These are phyloP conservation scores for Pedionomus torquatus DNA, from an alignment of 2,113 vertebrate genomes.

Conservation along the genomic window DNA sequence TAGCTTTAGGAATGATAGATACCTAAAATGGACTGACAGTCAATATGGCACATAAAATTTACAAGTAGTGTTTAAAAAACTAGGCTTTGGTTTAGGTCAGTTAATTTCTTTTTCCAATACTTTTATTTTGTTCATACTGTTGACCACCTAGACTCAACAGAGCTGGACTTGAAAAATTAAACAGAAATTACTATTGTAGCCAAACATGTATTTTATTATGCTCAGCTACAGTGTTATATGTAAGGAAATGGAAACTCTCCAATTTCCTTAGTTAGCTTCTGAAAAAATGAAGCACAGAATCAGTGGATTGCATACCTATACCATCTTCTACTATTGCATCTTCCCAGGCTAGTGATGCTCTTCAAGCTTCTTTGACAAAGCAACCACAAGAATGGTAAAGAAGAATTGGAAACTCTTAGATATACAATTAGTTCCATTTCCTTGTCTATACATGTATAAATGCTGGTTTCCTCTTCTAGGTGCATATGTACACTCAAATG, in stretches of 20 bases:
- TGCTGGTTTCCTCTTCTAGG: background rate
- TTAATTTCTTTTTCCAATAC: background rate
- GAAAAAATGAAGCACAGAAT: background rate
- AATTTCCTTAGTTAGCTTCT: background rate
- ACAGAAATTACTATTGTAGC: background rate
- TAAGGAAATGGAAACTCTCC: background rate
- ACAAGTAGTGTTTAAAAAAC: background rate
- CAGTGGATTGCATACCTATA: background rate
- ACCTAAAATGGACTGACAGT: background rate
- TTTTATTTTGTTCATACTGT: background rate
- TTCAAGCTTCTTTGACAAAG: conserved; percentile 10
- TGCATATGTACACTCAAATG: background rate
- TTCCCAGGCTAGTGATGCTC: background rate
- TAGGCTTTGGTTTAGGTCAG: background rate
- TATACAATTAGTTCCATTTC: background rate
- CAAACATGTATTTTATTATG: background rate
- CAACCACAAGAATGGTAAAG: background rate
- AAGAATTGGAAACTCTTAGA: background rate
- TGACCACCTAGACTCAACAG: background rate
- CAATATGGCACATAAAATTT: background rate
- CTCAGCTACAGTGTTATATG: background rate
- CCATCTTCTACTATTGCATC: background rate
- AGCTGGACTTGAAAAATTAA: background rate
- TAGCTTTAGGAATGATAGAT: background rate
- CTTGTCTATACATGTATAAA: background rate